phyloP scores from a whole-genome alignment of 2,888 invertebrate genomes.

The Cephalotes varians region DNA sequence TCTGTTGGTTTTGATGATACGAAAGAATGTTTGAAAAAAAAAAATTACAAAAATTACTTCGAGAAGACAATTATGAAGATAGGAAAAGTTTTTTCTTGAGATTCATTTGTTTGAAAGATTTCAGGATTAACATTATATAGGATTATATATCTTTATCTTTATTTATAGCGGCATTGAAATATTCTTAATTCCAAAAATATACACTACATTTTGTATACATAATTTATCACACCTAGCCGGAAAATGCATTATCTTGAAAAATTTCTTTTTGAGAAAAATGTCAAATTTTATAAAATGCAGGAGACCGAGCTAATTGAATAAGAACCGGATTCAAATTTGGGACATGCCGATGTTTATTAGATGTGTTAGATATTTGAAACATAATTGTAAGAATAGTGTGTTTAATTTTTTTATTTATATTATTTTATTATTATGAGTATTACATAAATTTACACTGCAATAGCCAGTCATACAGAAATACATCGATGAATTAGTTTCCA shows the following conservation, averaged over 20 bases:
- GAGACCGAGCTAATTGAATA: neutral
- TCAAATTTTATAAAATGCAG: neutral
- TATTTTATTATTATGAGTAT: too few species aligned
- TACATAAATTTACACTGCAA: too few species aligned
- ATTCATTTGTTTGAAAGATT: neutral
- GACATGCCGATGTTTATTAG: too few species aligned
- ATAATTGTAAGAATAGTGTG: too few species aligned
- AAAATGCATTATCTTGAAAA: neutral
- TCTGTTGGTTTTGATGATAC: neutral
- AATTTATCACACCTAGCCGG: neutral
- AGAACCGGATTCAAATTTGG: too few species aligned
- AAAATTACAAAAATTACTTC: neutral
- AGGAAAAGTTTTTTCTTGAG: neutral
- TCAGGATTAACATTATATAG: neutral
- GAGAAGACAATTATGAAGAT: neutral
- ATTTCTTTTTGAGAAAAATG: neutral
- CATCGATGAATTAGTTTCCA: too few species aligned
- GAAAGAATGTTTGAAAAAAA: neutral
- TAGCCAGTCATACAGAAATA: too few species aligned
- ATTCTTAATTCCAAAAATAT: neutral
- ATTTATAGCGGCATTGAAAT: neutral
- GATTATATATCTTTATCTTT: neutral
- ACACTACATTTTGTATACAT: neutral
- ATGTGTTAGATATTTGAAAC: too few species aligned
- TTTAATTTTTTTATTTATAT: too few species aligned